These are phyloP conservation scores for Epinephelus malabaricus DNA, from an alignment of 2,797 vertebrate species.

Conservation along the genomic window DNA sequence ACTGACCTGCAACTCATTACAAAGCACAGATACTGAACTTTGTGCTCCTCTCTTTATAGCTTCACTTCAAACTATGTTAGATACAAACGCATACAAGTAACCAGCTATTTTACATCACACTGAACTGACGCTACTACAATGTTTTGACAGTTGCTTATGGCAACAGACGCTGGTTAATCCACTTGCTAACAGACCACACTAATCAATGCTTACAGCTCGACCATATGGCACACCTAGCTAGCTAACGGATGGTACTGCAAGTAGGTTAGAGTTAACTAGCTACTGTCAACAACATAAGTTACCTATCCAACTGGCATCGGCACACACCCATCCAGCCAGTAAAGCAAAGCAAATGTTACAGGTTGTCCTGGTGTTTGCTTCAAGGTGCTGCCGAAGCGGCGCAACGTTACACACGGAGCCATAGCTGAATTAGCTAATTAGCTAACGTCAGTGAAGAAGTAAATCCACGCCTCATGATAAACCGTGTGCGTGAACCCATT, in stretches of 20 bases:
- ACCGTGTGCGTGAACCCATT: rapidly evolving
- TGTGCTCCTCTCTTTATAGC: background rate
- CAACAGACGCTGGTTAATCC: conserved; percentile 80
- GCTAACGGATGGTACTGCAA: conserved; percentile 38
- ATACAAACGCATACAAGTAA: background rate
- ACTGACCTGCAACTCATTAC: background rate
- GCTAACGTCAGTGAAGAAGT: background rate
- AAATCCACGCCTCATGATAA: background rate
- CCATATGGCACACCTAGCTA: conserved; percentile 76
- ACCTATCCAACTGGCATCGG: background rate
- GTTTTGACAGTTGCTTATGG: conserved; percentile 66
- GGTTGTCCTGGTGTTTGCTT: background rate
- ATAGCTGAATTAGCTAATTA: background rate
- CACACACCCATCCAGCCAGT: background rate
- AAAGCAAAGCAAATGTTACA: background rate
- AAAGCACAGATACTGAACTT: background rate
- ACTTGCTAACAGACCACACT: conserved; percentile 68
- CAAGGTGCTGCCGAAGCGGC: too few relatives aligned
- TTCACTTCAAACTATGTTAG: background rate
- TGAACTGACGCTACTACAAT: conserved; percentile 55
- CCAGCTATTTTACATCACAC: background rate
- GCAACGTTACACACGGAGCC: background rate
- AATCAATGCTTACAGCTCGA: conserved; percentile 77
- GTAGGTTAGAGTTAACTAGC: conserved; percentile 31
- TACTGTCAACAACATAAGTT: background rate